Evolutionary conservation across 1,140 invertebrate species (phyloP).

Genomic region (Drosophila jambulina): DNA sequence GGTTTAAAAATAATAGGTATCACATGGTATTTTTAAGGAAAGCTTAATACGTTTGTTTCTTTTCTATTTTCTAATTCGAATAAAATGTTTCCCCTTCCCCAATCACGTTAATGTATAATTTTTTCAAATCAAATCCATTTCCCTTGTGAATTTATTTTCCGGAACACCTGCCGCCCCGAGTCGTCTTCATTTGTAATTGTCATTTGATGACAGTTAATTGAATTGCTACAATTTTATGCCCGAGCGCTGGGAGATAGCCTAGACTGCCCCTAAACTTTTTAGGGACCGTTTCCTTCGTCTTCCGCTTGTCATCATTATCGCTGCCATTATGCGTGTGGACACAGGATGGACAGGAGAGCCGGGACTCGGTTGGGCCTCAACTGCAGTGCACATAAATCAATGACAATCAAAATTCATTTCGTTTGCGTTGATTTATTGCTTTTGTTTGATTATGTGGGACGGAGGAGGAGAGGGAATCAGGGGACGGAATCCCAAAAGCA

Average conservation of each 20-base stretch:
- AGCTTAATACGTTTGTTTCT: neutral
- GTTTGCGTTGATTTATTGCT: constrained; percentile 78
- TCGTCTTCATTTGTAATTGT: constrained; percentile 55
- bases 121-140: constrained; percentile 11
- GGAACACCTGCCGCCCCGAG: constrained; percentile 10
- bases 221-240: constrained; percentile 39
- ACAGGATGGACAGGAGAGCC: constrained; percentile 21
- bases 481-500: neutral
- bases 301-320: constrained; percentile 67
- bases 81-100: neutral
- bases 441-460: constrained; percentile 73
- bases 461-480: neutral
- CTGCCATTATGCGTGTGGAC: constrained; percentile 56
- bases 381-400: constrained; percentile 78
- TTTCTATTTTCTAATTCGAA: neutral
- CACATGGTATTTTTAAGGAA: neutral
- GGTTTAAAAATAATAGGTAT: neutral
- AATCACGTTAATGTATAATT: neutral
- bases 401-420: constrained; percentile 84
- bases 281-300: constrained; percentile 23
- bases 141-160: neutral
- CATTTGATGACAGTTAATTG: constrained; percentile 58
- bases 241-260: neutral
- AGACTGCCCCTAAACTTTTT: constrained; percentile 1
- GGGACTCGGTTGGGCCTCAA: constrained; percentile 45